Evolutionary conservation across 1,140 invertebrate genomes (phyloP).

Genomic region (Euwallacea similis): DNA sequence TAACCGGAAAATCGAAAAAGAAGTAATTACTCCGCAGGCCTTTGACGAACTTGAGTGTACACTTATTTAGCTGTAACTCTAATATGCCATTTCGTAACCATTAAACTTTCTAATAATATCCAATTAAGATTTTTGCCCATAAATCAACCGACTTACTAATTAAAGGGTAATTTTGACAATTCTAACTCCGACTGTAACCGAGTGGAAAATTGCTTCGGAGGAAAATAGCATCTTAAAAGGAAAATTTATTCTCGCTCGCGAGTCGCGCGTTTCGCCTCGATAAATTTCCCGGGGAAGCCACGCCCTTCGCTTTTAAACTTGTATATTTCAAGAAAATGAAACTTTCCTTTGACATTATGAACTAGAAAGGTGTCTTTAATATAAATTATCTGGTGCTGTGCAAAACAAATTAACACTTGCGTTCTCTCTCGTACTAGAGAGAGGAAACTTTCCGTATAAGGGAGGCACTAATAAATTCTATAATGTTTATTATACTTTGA

Average conservation of each 20-base stretch:
- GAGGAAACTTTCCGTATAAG: neutral
- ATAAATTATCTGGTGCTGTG: conserved; percentile 49
- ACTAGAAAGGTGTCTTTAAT: conserved; percentile 51
- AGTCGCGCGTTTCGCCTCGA: conserved; percentile 32
- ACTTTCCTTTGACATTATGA: conserved; percentile 53
- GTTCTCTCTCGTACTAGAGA: conserved; percentile 15
- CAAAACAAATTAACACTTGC: conserved; percentile 49
- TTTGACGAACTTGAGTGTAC: no score
- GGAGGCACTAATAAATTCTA: neutral
- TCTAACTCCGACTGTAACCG: conserved; percentile 27
- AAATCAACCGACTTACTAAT: conserved; percentile 21
- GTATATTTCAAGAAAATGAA: conserved; percentile 50
- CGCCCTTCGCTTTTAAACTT: conserved; percentile 44
- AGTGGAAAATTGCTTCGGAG: conserved; percentile 31
- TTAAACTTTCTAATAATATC: no score
- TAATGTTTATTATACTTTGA: no score
- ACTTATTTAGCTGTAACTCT: no score
- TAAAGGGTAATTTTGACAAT: conserved; percentile 35
- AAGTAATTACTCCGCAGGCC: no score
- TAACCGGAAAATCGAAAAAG: no score
- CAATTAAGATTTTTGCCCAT: neutral
- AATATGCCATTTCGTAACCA: no score
- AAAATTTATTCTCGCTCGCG: conserved; percentile 30
- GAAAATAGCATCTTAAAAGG: conserved; percentile 25
- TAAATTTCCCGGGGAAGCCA: conserved; percentile 34